Evolutionary conservation across 1,140 invertebrate genomes (phyloP).

Genomic region (Drosophila murphyi): DNA sequence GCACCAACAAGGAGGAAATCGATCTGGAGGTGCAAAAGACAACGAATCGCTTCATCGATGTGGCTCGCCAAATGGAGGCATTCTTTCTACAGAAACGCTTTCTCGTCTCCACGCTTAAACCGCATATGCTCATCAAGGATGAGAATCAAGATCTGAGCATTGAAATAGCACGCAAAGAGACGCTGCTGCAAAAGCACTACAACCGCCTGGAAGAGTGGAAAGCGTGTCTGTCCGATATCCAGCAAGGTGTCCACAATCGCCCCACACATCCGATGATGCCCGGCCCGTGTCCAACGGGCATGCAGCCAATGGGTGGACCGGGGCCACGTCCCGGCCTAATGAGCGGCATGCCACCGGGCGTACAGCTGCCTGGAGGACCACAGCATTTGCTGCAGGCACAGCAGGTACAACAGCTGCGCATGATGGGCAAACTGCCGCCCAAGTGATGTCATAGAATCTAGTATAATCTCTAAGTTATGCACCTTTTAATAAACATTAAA

Average conservation of each 20-base stretch:
- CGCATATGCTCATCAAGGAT: conserved; percentile 95
- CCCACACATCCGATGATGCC: conserved; percentile 61
- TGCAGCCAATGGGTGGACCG: conserved; percentile 60
- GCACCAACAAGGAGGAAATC: conserved; percentile 93
- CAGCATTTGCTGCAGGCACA: conserved; percentile 84
- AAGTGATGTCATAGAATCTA: conserved; percentile 56
- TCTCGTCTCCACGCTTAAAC: conserved; percentile 94
- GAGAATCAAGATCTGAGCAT: conserved; percentile 93
- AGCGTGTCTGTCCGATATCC: conserved; percentile 90
- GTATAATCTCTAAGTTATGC: conserved; percentile 15
- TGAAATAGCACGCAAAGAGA: conserved; percentile 94
- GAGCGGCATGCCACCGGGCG: conserved; percentile 58
- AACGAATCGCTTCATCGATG: conserved; percentile 93
- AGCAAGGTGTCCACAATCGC: conserved; percentile 82
- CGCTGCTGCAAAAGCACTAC: conserved; percentile 94
- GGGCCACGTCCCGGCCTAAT: conserved; percentile 62
- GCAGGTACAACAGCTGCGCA: conserved; percentile 86
- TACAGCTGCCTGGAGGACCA: conserved; percentile 79
- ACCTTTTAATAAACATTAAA: conserved; percentile 17
- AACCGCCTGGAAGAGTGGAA: conserved; percentile 96
- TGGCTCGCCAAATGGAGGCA: conserved; percentile 96
- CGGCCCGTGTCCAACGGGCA: conserved; percentile 42
- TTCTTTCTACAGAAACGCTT: conserved; percentile 97
- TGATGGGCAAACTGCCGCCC: conserved; percentile 77
- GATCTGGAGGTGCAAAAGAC: conserved; percentile 94